phyloP scores from a whole-genome alignment of 1,140 invertebrate species.

The Drosophila ficusphila region DNA sequence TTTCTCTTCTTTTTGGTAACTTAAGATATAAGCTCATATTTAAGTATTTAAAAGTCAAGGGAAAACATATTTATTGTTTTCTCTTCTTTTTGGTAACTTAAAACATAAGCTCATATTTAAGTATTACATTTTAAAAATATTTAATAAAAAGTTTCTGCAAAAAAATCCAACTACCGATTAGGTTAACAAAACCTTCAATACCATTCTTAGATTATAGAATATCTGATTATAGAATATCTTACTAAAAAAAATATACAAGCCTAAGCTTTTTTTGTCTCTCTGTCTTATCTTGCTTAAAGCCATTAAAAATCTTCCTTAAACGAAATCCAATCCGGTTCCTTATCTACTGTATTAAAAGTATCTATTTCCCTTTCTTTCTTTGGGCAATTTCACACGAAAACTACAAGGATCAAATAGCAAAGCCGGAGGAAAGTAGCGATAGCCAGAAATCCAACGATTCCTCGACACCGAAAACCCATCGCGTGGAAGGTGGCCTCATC shows the following conservation, averaged over 20 bases:
- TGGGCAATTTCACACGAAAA: constrained; percentile 19
- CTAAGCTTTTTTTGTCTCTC: not conserved
- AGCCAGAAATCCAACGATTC: constrained; percentile 11
- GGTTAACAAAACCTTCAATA: no score
- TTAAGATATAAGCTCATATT: no score
- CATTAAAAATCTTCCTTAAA: not conserved
- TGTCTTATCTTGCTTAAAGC: constrained; percentile 9
- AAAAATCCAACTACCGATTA: no score
- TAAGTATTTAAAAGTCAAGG: no score
- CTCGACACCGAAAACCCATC: constrained; percentile 56
- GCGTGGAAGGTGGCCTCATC: constrained; percentile 78
- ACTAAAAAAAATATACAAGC: not conserved
- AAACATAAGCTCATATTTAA: no score
- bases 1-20: no score
- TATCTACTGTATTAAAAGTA: constrained; percentile 44
- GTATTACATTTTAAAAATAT: no score
- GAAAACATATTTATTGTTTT: no score
- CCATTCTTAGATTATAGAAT: no score
- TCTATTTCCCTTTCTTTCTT: constrained; percentile 6
- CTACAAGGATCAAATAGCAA: constrained; percentile 58
- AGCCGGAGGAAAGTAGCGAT: constrained; percentile 33
- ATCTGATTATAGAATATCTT: no score
- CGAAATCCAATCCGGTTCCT: not conserved
- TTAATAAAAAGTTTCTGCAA: no score
- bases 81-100: no score